Evolutionary conservation across 2,888 invertebrate genomes (phyloP).

Genomic region (Drosophila flavopinicola): DNA sequence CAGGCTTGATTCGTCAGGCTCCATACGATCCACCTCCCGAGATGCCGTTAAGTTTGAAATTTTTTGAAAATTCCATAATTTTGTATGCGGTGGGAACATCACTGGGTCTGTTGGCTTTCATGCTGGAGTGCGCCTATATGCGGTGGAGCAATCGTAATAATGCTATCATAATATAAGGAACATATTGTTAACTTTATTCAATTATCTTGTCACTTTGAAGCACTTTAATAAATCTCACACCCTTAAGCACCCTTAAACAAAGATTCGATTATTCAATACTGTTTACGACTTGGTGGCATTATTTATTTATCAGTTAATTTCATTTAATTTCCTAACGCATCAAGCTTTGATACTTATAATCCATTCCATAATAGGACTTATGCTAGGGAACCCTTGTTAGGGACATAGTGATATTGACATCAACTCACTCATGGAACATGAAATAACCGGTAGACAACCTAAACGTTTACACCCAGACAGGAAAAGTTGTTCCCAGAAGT

Average conservation of each 20-base stretch:
- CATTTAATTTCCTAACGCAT: too few relatives aligned
- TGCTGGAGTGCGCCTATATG: neutral
- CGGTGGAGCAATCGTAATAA: neutral
- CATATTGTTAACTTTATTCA: neutral
- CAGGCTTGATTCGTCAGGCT: neutral
- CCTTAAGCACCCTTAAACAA: neutral
- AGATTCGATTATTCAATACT: neutral
- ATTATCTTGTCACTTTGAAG: neutral
- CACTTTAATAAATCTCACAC: conserved; percentile 24
- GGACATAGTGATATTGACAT: too few relatives aligned
- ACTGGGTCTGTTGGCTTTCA: neutral
- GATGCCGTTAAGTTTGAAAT: neutral
- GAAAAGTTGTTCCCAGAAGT: too few relatives aligned
- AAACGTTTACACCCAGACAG: too few relatives aligned
- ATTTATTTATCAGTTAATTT: too few relatives aligned
- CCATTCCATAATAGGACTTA: too few relatives aligned
- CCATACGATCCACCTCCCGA: neutral
- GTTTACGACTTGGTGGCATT: too few relatives aligned
- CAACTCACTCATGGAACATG: too few relatives aligned
- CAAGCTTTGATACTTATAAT: too few relatives aligned
- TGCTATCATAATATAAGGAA: conserved; percentile 2
- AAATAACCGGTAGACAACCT: too few relatives aligned
- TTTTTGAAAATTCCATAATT: neutral
- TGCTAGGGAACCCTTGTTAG: too few relatives aligned
- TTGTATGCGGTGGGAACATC: neutral